Evolutionary conservation across 35 echinoderm and acorn worm genomes (phyloP).

Genomic region (Ophiothrix spiculata): DNA sequence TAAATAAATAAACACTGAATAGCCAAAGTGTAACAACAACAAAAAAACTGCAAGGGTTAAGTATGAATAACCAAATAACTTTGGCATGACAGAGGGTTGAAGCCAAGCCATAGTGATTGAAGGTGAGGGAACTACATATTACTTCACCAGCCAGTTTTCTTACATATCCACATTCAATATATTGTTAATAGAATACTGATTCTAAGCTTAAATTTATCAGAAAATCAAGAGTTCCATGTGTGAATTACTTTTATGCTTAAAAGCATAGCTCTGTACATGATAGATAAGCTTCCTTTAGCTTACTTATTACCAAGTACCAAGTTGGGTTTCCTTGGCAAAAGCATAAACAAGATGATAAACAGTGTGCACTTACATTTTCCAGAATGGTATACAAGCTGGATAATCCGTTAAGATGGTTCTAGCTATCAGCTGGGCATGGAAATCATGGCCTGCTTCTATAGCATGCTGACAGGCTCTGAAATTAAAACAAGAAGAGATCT

Average conservation of each 20-base stretch:
- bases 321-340: too few species aligned
- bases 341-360: background rate
- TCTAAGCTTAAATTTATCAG: background rate
- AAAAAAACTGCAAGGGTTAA: too few species aligned
- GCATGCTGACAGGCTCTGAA: conserved; percentile 17
- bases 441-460: background rate
- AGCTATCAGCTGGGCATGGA: conserved; percentile 18
- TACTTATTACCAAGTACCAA: too few species aligned
- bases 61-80: too few species aligned
- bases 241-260: too few species aligned
- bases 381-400: conserved; percentile 25
- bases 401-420: background rate
- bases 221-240: too few species aligned
- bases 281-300: too few species aligned
- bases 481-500: background rate
- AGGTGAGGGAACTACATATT: background rate
- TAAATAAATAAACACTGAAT: too few species aligned
- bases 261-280: too few species aligned
- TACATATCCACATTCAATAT: background rate
- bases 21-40: too few species aligned
- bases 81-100: too few species aligned
- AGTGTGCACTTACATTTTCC: conserved; percentile 34
- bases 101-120: too few species aligned
- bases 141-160: background rate
- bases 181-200: background rate